Evolutionary conservation across 2,797 vertebrate genomes (phyloP).

Genomic region (Eupleurogrammus muticus): DNA sequence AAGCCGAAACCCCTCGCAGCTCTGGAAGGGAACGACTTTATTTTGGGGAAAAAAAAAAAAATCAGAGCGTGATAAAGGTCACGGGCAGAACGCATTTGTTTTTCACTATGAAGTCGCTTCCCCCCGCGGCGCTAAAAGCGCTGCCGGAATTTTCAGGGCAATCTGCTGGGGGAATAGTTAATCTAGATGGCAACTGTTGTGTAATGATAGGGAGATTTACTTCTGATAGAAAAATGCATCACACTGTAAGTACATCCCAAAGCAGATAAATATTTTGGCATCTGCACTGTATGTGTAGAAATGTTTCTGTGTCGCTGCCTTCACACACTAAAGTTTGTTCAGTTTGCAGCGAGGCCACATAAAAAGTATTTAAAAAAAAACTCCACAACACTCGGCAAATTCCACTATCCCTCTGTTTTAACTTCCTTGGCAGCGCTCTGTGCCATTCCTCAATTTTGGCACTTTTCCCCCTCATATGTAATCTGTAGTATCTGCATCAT

Average conservation of each 20-base stretch:
- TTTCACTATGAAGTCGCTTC: slow-evolving; percentile 5
- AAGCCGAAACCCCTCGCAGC: slow-evolving; percentile 18
- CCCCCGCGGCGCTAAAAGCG: slow-evolving; percentile 2
- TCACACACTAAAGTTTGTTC: not conserved
- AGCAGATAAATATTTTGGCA: slow-evolving; percentile 47
- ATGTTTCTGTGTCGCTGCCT: slow-evolving; percentile 29
- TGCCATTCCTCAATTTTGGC: slow-evolving; percentile 33
- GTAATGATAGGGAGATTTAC: slow-evolving; percentile 56
- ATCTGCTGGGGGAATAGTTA: slow-evolving; percentile 25
- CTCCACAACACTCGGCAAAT: slow-evolving; percentile 17
- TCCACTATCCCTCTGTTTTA: slow-evolving; percentile 15
- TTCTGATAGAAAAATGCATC: slow-evolving; percentile 52
- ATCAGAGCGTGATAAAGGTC: not conserved
- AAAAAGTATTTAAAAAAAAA: slow-evolving; percentile 31
- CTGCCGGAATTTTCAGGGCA: slow-evolving; percentile 8
- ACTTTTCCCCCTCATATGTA: slow-evolving; percentile 33
- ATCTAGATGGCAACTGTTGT: slow-evolving; percentile 53
- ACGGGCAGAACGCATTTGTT: not conserved
- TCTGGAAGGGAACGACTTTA: slow-evolving; percentile 4
- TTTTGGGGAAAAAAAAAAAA: slow-evolving; percentile 15
- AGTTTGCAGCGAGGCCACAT: slow-evolving; percentile 21
- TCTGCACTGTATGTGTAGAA: slow-evolving; percentile 3
- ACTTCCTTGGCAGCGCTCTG: slow-evolving; percentile 19
- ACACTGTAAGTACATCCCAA: slow-evolving; percentile 37
- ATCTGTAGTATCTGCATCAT: slow-evolving; percentile 63